Base-by-base conservation (phyloP, 2,888 invertebrate species). In the Rhodophaea formosa region DNA sequence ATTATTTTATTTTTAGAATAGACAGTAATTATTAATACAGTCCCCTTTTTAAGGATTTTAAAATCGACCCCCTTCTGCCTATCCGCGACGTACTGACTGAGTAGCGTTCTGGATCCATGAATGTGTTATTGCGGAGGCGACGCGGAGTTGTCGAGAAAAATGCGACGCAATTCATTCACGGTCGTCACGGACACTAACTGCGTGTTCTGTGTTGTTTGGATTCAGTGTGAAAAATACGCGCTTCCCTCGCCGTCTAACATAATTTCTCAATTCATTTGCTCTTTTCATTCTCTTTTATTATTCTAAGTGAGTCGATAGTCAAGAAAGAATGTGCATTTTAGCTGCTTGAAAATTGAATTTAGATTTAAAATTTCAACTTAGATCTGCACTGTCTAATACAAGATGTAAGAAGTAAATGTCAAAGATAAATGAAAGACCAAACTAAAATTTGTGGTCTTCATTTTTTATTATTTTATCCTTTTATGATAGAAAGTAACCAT, bases 181-280 rank as follows among this genome's bases (percentile, higher is more conserved):
- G 82, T 88, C 88, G 86, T 88, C 88, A 86, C 83, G 82, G 86
- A 75, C 80, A 82, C 83, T 87, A 86, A 88, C 84, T 85, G 84
- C 85, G 83, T 84, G 84, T 86, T 81, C 75, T 75, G 75, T 77
- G 79, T 80, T 86, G 85, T 85, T 85, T 83, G 82, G 84, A 83
- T 86, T 87, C 82, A 77, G 77, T 77, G 73, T 69, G 80, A 85
- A 78, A 83, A 85, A 86, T 82, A 80, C 69, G 77, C 71, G 72
- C 63, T 73, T 75, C 73, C 75, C 71, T 64, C 67, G 66, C 65
- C 67, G 65, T 74, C 68, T 79, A 77, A 80, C 78, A 76, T 80
- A 79, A 81, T 79, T 74, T 72, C 72, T 73, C 75, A 75, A 79
- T 74, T 75, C 77, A 75, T 53, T 43, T 53, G 53, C 43, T n/a